Conservation (phyloP, 1,140 invertebrate species). For the Megalonaias nervosa region DNA sequence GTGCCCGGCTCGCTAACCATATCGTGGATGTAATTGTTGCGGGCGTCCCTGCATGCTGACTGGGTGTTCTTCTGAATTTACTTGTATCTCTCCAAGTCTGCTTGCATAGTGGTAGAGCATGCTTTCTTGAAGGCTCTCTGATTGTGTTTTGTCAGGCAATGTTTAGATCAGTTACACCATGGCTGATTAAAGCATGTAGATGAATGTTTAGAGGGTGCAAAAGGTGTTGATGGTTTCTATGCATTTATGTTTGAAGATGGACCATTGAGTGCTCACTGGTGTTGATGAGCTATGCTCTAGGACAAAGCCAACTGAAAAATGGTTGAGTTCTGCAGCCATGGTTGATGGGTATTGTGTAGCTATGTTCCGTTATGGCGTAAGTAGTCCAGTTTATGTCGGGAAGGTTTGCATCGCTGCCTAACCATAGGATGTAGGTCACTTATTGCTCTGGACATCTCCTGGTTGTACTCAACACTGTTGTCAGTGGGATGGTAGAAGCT, state of each 20-base stretch:
- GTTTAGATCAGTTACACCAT: background rate
- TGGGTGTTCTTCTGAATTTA: constrained; percentile 6
- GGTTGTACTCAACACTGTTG: too few species aligned
- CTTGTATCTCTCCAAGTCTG: constrained; percentile 11
- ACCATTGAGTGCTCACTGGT: constrained; percentile 3
- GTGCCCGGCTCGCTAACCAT: too few species aligned
- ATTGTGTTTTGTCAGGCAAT: background rate
- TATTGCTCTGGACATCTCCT: too few species aligned
- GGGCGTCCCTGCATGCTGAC: background rate
- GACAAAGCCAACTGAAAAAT: background rate
- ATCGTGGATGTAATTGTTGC: background rate
- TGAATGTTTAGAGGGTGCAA: constrained; percentile 4
- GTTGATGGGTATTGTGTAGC: too few species aligned
- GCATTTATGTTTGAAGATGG: constrained; percentile 3
- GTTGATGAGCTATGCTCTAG: background rate
- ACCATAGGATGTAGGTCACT: too few species aligned
- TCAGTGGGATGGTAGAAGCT: too few species aligned
- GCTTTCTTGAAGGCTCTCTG: background rate
- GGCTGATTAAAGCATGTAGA: background rate
- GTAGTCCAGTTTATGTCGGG: too few species aligned
- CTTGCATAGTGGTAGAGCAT: too few species aligned
- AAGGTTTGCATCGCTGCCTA: too few species aligned
- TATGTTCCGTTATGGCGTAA: too few species aligned
- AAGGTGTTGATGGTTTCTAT: background rate
- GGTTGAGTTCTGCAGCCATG: background rate